Evolutionary conservation across 37 sponge, comb jelly and placozoan genomes (phyloP), one percentile per base, ranked within the genome.

Genomic region (Chondrilla cf. caribensis): DNA sequence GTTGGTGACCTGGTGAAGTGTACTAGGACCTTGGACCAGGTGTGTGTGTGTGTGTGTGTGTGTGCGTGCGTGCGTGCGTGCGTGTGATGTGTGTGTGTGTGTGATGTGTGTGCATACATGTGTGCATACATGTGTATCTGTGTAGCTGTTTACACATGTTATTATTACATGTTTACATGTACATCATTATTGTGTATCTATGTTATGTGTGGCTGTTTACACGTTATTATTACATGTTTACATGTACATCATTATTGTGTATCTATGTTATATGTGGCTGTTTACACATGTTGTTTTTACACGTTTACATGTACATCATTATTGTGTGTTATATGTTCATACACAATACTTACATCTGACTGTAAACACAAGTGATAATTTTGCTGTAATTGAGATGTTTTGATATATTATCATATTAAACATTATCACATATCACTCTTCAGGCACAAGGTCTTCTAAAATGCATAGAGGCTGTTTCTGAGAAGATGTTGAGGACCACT

Each of bases 401-500:
- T n/a, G n/a, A n/a, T n/a, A n/a, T n/a, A n/a, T 11, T 47, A 47
- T 11, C 51, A 47, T 47, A 47, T 47, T 47, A n/a, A n/a, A n/a
- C 17, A 55, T 17, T 55, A 8, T 64, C 8, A 64, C 32, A 19
- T 68, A 19, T 2, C 7, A 3, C n/a, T 0, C 0, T 47, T 0
- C 65, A 95, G 92, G 96, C 92, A 6, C 93, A 95, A 43, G 94
- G 94, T 29, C 75, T 98, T 39, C 86, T 98, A 35, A 85, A 89
- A 76, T 91, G 93, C 70, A 87, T 95, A 14, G 96, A 98, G 60
- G 96, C 91, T 25, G 91, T 98, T 40, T 95, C 96, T 37, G 96
- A 98, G 77, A 93, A 98, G 87, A 95, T 93, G 3, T 70, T 98
- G 21, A 72, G 88, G 6, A 83, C 80, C 51, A 95, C 93, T 40